Percentiles rank a stretch among this genome's conserved stretches.
phyloP scores from a whole-genome alignment of 2,888 invertebrate species.

The Emesis castigata region DNA sequence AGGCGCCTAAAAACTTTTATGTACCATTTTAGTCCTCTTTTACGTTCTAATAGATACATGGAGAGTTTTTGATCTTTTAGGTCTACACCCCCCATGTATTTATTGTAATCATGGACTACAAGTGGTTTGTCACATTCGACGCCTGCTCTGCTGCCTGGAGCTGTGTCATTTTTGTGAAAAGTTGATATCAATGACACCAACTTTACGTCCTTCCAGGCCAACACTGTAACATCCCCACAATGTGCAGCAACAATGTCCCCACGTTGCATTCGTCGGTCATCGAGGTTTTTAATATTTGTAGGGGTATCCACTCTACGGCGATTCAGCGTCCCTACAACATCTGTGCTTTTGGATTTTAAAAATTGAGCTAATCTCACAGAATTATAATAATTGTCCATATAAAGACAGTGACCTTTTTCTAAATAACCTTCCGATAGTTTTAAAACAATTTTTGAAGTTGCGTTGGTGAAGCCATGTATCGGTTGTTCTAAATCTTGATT shows the following conservation, averaged over 20 bases:
- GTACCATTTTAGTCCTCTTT: constrained; percentile 28
- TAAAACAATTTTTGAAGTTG: not conserved
- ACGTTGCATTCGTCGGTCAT: not conserved
- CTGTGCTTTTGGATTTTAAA: not conserved
- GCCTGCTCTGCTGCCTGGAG: not conserved
- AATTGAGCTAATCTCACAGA: not conserved
- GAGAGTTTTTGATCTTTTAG: constrained; percentile 65
- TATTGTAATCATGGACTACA: constrained; percentile 56
- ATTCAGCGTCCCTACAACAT: not conserved
- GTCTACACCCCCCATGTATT: constrained; percentile 62
- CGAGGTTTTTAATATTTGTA: not conserved
- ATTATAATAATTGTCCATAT: not conserved
- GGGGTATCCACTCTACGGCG: constrained; percentile 1
- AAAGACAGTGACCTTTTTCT: not conserved
- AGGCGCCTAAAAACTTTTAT: constrained; percentile 27
- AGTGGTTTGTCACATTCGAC: not conserved
- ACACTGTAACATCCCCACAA: not conserved
- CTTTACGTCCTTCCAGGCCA: constrained; percentile 49
- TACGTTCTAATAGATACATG: constrained; percentile 57
- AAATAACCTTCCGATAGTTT: not conserved
- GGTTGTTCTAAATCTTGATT: not conserved
- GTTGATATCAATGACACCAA: constrained; percentile 33
- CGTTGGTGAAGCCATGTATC: not conserved
- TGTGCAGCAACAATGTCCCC: not conserved
- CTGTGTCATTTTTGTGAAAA: constrained; percentile 24